Base-by-base conservation (phyloP, 2,113 vertebrate species). In the Hystrix cristata region DNA sequence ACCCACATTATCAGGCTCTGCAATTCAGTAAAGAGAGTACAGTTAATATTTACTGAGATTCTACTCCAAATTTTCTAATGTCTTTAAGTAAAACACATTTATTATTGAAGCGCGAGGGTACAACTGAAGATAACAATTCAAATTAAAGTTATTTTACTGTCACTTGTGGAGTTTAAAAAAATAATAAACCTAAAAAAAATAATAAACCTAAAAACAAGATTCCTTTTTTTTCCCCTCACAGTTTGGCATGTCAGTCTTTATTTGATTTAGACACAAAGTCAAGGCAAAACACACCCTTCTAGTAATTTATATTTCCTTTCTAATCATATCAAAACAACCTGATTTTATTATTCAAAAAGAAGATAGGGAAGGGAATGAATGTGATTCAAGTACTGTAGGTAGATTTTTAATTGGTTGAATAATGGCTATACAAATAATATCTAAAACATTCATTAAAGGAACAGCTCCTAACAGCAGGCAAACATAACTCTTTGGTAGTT, bases 221-320 rank as follows among this genome's bases (percentile, higher is more conserved):
- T 88, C 31, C 12, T 78, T 79, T 83, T 60, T 87, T 60, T 88
- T 12, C 53, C 53, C 7, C 34, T 67, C 27, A 48, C 4, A 86
- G 53, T 76, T 53, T 78, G 60, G 34, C 6, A 34, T 67, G 76
- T 67, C n/a, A 90, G 31, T 80, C 43, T 72, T 78, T 72, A 31
- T 55, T 19, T 64, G 85, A 19, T 43, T 64, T 89, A 88, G 51
- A 96, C 79, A 86, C 53, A 86, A 90, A 90, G 11, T 89, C 65
- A 85, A 85, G 62, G 55, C 62, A 92, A 81, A 46, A 27, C 31
- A 62, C 5, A 43, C 1, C 3, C 29, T 91, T 29, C 43, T 16
- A 46, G 27, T n/a, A 60, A 91, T 23, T 62, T 86, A 55, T 60
- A 29, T 59, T 87, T 97, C 27, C 69, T 74, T 71, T 82, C 29